Evolutionary conservation across 2,113 vertebrate genomes (phyloP), one percentile per base, ranked within the genome.

Genomic region (Opisthocomus hoazin): DNA sequence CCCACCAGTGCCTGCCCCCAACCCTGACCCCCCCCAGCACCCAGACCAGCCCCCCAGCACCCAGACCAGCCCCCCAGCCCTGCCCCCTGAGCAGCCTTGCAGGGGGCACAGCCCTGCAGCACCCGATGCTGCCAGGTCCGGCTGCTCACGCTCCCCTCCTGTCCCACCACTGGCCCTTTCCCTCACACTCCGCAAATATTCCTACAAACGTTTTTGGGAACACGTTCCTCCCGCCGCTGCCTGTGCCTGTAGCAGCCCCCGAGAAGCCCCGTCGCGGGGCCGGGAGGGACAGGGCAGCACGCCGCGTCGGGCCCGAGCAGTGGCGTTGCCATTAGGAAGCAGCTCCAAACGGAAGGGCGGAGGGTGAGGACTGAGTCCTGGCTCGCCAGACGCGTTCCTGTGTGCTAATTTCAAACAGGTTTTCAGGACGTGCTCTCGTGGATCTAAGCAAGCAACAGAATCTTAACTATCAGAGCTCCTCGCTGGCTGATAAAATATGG

Each of bases 401-500:
- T 63, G 37, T 85, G 86, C 58, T 93, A 65, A 88, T 92, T 95
- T 93, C 87, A 84, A 93, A 69, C 88, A 94, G 94, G 63, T 95
- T 97, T 97, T 79, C 94, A 86, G 95, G 94, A 94, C 89, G 89
- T 87, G 94, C 92, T 93, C 87, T 74, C 16, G 0, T 73, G 83
- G 87, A 94, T 96, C 90, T 86, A 65, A 95, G 93, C 84, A 89
- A 94, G 96, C 93, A 85, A 69, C 93, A 84, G 95, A 94, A 95
- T 97, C 96, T 75, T 90, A 96, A 94, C 95, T 86, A 86, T 95
- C 93, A 94, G 91, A 96, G 95, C 76, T 96, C 74, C 93, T 97
- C 16, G 5, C 96, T 91, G 96, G 79, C 84, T 94, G 96, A 96
- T 97, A 94, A 97, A 97, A 97, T 97, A 97, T 97, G 94, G 92